Base-by-base conservation (phyloP, 2,888 invertebrate species). In the Aethes cnicana region DNA sequence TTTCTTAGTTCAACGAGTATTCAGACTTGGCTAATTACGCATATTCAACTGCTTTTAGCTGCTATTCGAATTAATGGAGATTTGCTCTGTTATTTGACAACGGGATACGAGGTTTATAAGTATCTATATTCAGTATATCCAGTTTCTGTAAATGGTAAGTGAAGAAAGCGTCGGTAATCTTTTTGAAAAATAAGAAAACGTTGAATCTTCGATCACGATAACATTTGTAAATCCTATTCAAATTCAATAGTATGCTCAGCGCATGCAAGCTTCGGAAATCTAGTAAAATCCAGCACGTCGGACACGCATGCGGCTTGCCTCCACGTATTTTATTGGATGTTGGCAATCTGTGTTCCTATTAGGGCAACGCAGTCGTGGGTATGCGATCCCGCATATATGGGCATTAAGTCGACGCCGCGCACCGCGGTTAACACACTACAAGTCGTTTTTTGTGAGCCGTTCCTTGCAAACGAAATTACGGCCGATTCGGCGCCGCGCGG, bases 401-500 rank as follows among this genome's bases (percentile, higher is more conserved):
- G 54, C 63, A 70, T 69, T 73, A 72, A 79, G 71, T 70, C 68
- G 75, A 63, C 62, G 72, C 74, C 75, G 75, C 60, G 49, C 35
- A 49, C 39, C 65, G 73, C 70, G 78, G 76, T 77, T 77, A 74
- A 81, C 78, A 74, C 69, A 71, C 59, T 76, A 80, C 80, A 77
- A 60, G 69, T 77, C 64, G 69, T 83, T 84, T 84, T 84, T 85
- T 83, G 72, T 79, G 68, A 56, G 64, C 57, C 69, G 69, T 72
- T 75, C 77, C 76, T 79, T 78, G 83, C 79, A 69, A 81, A 82
- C 83, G 73, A 84, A 84, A 86, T 84, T 76, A 85, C 79, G 74
- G 69, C 74, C 71, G 71, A 77, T 75, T 68, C 81, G 87, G 86
- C 87, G 87, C 86, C 88, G 85, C 74, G 75, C 85, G 79, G 84